Evolutionary conservation across 2,113 vertebrate species (phyloP).

Genomic region (Macroglossus sobrinus): DNA sequence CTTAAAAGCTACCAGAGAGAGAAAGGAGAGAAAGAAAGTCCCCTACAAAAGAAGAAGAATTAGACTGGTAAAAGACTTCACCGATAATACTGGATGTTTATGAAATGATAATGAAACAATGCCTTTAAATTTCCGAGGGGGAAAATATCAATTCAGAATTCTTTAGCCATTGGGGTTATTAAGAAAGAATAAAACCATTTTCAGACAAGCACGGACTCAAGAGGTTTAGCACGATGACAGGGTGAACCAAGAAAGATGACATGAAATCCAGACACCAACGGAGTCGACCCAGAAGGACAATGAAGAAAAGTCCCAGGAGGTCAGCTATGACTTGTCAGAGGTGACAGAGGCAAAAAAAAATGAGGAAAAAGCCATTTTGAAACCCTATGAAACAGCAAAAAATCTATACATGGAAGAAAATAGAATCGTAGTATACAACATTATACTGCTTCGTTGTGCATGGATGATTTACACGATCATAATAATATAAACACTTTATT

Average conservation of each 20-base stretch:
- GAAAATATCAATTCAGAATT: neutral
- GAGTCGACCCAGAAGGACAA: neutral
- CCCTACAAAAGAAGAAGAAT: neutral
- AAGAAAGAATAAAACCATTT: constrained; percentile 19
- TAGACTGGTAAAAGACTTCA: neutral
- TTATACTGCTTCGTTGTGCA: neutral
- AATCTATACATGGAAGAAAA: neutral
- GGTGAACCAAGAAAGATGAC: no score
- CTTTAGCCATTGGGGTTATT: neutral
- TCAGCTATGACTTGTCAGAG: neutral
- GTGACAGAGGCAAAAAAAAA: neutral
- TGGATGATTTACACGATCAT: neutral
- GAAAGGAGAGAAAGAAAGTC: neutral
- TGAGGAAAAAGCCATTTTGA: neutral
- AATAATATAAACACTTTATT: neutral
- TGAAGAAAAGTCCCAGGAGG: neutral
- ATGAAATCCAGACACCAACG: no score
- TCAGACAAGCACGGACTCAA: neutral
- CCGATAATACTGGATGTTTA: neutral
- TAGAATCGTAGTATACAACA: neutral
- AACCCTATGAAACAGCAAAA: neutral
- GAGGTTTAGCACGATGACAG: neutral
- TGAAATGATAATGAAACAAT: neutral
- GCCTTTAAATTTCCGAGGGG: neutral
- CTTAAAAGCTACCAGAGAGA: neutral